These are phyloP conservation scores for Ectropis crepuscularia DNA, from an alignment of 2,888 invertebrate genomes.

Conservation along the genomic window DNA sequence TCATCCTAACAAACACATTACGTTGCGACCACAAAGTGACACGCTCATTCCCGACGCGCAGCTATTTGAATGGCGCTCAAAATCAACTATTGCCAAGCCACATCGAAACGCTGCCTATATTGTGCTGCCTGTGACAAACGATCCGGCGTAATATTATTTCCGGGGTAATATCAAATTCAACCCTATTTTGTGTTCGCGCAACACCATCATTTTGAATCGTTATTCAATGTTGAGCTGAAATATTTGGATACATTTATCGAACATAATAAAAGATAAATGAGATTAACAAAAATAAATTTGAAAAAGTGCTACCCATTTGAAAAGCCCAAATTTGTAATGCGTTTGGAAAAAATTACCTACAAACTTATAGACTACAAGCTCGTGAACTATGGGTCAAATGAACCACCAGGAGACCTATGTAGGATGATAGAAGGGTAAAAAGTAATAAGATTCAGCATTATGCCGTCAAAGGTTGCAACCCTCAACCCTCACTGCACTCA, in stretches of 20 bases:
- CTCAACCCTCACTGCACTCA: too few relatives aligned
- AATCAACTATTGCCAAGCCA: slow-evolving; percentile 58
- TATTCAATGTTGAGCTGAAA: background rate
- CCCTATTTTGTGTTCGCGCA: slow-evolving; percentile 8
- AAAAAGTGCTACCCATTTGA: too few relatives aligned
- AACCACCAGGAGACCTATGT: too few relatives aligned
- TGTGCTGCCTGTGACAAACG: slow-evolving; percentile 35
- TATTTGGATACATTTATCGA: background rate
- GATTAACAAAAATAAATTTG: too few relatives aligned
- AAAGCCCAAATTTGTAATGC: too few relatives aligned
- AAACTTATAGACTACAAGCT: too few relatives aligned
- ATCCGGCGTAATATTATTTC: slow-evolving; percentile 27
- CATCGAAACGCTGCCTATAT: slow-evolving; percentile 40
- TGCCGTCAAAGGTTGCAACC: too few relatives aligned
- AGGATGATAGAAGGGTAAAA: too few relatives aligned
- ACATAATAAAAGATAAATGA: background rate
- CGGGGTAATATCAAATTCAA: slow-evolving; percentile 19
- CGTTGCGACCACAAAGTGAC: slow-evolving; percentile 48
- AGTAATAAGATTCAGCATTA: too few relatives aligned
- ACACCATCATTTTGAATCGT: slow-evolving; percentile 1
- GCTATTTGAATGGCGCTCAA: slow-evolving; percentile 46
- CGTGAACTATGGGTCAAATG: too few relatives aligned
- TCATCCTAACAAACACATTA: slow-evolving; percentile 35
- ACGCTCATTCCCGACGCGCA: slow-evolving; percentile 49
- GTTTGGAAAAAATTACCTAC: too few relatives aligned